Evolutionary conservation across 2,888 invertebrate genomes (phyloP).

Genomic region (Drosophila mayaguana): DNA sequence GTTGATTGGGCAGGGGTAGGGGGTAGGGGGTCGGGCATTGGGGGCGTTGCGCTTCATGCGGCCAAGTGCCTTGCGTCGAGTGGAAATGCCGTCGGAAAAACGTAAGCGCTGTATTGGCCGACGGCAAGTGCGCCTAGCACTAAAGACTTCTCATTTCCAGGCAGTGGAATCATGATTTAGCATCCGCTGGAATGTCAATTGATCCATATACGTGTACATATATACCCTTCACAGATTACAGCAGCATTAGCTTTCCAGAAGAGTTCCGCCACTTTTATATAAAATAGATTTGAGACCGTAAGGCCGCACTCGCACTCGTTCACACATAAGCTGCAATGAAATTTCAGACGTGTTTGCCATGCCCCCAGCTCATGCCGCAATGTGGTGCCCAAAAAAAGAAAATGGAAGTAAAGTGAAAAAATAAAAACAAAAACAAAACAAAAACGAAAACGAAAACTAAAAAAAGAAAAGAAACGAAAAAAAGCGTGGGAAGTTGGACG

Average conservation of each 20-base stretch:
- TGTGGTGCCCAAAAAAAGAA: conserved; percentile 45
- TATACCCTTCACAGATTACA: background rate
- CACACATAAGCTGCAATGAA: conserved; percentile 11
- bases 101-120: conserved; percentile 46
- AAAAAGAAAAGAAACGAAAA: conserved; percentile 37
- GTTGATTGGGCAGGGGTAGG: background rate
- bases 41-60: background rate
- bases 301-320: background rate
- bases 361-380: conserved; percentile 46
- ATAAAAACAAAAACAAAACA: conserved; percentile 35
- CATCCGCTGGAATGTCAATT: background rate
- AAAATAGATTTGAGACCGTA: conserved; percentile 1
- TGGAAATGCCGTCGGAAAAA: conserved; percentile 61
- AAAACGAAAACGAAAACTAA: conserved; percentile 28
- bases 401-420: conserved; percentile 9
- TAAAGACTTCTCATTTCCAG: background rate
- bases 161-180: conserved; percentile 1
- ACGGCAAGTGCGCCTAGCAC: conserved; percentile 48
- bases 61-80: conserved; percentile 8
- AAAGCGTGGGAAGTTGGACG: conserved; percentile 74
- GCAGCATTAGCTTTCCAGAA: no score
- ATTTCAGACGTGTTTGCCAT: conserved; percentile 2
- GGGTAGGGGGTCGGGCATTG: background rate
- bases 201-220: background rate
- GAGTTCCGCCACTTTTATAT: background rate